phyloP scores from a whole-genome alignment of 1,140 invertebrate genomes.

The Drosophila bocki region DNA sequence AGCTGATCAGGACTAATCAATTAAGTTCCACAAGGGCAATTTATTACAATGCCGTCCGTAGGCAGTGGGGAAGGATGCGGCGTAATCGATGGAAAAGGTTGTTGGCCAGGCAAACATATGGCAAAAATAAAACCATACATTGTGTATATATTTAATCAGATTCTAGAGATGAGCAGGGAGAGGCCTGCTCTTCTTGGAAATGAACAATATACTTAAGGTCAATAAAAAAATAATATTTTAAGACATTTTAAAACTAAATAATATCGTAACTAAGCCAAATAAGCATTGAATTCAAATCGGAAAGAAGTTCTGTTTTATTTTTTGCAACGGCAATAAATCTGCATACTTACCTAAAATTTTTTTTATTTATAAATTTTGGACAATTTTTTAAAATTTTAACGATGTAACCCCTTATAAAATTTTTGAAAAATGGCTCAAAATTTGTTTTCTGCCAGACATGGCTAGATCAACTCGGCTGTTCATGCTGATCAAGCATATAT shows the following conservation, averaged over 20 bases:
- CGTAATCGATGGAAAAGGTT: conserved; percentile 53
- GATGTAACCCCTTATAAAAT: too few relatives aligned
- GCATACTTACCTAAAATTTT: too few relatives aligned
- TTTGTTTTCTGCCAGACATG: too few relatives aligned
- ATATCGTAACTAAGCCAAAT: too few relatives aligned
- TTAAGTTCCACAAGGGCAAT: conserved; percentile 82
- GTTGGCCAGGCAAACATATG: conserved; percentile 52
- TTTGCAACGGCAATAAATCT: neutral
- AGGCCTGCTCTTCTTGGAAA: neutral
- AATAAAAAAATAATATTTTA: too few relatives aligned
- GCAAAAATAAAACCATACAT: conserved; percentile 5
- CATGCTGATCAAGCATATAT: neutral
- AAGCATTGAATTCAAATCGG: too few relatives aligned
- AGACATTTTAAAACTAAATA: too few relatives aligned
- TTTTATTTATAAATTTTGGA: too few relatives aligned
- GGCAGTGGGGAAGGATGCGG: conserved; percentile 1
- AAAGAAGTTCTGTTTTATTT: too few relatives aligned
- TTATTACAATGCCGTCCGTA: conserved; percentile 68
- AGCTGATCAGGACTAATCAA: conserved; percentile 80
- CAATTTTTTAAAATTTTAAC: too few relatives aligned
- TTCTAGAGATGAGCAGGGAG: neutral
- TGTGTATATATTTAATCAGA: conserved; percentile 21
- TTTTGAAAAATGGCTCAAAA: too few relatives aligned
- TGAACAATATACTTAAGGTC: too few relatives aligned
- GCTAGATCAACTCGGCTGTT: neutral